These are phyloP conservation scores for Catamblyrhynchus diadema DNA, from an alignment of 2,797 vertebrate species.

Conservation along the genomic window DNA sequence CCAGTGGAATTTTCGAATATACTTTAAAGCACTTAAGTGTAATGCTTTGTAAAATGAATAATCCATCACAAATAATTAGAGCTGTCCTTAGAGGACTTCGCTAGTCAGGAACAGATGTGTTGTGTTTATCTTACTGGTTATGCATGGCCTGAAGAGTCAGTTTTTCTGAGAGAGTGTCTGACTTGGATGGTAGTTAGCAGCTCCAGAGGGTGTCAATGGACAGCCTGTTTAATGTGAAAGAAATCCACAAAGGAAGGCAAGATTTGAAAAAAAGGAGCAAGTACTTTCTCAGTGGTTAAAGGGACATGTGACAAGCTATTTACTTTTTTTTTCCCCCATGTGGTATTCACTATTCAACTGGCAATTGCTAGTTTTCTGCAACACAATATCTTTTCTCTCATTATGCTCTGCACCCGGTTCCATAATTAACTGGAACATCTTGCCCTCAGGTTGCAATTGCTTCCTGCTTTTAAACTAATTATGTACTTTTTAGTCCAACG, in stretches of 20 bases:
- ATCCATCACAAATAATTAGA: not conserved
- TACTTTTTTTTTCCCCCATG: accelerated
- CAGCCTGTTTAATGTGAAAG: not conserved
- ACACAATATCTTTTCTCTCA: not conserved
- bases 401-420: not conserved
- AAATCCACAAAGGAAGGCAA: not conserved
- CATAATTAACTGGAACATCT: not conserved
- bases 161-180: not conserved
- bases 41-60: constrained; percentile 10
- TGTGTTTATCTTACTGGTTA: not conserved
- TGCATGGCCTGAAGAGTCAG: not conserved
- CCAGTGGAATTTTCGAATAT: not conserved
- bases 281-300: not conserved
- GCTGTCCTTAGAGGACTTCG: not conserved
- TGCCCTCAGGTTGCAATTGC: not conserved
- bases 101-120: not conserved
- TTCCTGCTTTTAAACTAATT: not conserved
- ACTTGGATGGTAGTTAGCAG: not conserved
- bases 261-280: not conserved
- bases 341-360: not conserved
- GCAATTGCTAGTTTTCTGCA: not conserved
- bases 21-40: constrained; percentile 10
- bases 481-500: not conserved
- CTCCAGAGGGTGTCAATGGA: not conserved
- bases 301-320: not conserved